Evolutionary conservation across 2,797 vertebrate genomes (phyloP).

Genomic region (Linurgus olivaceus): DNA sequence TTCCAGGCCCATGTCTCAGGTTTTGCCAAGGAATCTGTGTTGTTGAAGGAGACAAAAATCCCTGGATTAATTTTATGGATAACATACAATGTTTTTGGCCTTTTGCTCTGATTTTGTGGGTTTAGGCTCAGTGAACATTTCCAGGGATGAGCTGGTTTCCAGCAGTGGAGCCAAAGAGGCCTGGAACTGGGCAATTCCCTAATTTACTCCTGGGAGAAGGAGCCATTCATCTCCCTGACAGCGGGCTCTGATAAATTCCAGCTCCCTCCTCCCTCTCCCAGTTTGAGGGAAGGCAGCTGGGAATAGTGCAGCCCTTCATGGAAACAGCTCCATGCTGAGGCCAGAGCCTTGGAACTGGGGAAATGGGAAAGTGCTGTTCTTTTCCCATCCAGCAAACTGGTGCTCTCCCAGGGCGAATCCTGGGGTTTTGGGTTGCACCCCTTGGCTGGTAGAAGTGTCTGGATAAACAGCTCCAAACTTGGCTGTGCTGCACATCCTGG

Average conservation of each 20-base stretch:
- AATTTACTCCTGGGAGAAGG: constrained; percentile 19
- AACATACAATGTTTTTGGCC: background rate
- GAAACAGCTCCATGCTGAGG: background rate
- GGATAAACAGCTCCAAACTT: background rate
- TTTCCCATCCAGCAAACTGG: background rate
- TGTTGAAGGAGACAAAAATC: background rate
- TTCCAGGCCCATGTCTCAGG: background rate
- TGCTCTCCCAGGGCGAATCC: rapidly evolving
- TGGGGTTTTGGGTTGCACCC: background rate
- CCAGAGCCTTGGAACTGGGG: background rate
- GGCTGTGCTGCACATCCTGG: background rate
- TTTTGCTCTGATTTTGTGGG: background rate
- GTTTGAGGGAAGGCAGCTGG: constrained; percentile 40
- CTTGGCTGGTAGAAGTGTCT: background rate
- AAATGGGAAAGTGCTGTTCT: background rate
- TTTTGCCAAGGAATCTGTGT: background rate
- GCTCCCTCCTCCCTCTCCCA: constrained; percentile 20
- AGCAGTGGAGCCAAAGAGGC: background rate
- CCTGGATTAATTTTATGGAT: background rate
- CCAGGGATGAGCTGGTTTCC: background rate
- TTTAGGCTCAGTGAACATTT: background rate
- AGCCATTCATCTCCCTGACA: constrained; percentile 50
- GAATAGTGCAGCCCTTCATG: background rate
- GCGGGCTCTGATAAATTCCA: background rate
- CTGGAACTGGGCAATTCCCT: background rate